Percentiles rank a stretch among this genome's conserved stretches.
Evolutionary conservation across 92 coral and sea anemone species (phyloP).

Genomic region (Anthopleura xanthogrammica): DNA sequence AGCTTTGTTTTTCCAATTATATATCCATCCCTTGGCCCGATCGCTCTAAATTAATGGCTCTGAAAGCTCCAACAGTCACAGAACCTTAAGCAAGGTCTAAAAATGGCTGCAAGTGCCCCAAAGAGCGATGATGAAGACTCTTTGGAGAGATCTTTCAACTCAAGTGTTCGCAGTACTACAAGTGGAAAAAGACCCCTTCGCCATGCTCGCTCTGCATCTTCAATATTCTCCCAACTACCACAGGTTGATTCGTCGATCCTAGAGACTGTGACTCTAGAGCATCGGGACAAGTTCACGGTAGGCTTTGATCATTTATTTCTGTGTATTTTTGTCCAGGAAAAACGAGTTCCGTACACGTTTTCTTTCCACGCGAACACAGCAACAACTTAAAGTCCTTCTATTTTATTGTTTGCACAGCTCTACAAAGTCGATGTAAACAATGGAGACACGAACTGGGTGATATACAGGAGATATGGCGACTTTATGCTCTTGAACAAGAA

Average conservation of each 20-base stretch:
- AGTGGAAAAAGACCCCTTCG: constrained; percentile 15
- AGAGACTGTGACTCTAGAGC: constrained; percentile 69
- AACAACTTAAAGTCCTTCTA: background rate
- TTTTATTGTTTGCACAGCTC: constrained; percentile 43
- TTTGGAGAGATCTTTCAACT: constrained; percentile 17
- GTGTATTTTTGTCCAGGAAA: background rate
- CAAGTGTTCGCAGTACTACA: constrained; percentile 12
- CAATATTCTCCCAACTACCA: constrained; percentile 43
- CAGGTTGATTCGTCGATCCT: constrained; percentile 75
- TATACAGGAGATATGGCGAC: constrained; percentile 88
- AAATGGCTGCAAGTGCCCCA: constrained; percentile 1
- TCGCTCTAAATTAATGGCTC: constrained; percentile 1
- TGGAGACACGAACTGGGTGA: constrained; percentile 75
- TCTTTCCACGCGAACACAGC: background rate
- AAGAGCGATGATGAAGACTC: constrained; percentile 17
- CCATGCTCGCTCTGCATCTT: constrained; percentile 24
- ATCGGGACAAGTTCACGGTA: constrained; percentile 82
- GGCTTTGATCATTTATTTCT: constrained; percentile 13
- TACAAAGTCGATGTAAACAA: constrained; percentile 88
- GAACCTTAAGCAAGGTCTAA: background rate
- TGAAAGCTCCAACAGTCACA: background rate
- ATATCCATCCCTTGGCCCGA: background rate
- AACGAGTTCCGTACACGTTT: background rate
- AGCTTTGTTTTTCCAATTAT: background rate
- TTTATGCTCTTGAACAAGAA: constrained; percentile 91